Percentiles rank a stretch among this genome's conserved stretches.
Conservation (phyloP, 2,888 invertebrate species). For the Leucozona laternaria region DNA sequence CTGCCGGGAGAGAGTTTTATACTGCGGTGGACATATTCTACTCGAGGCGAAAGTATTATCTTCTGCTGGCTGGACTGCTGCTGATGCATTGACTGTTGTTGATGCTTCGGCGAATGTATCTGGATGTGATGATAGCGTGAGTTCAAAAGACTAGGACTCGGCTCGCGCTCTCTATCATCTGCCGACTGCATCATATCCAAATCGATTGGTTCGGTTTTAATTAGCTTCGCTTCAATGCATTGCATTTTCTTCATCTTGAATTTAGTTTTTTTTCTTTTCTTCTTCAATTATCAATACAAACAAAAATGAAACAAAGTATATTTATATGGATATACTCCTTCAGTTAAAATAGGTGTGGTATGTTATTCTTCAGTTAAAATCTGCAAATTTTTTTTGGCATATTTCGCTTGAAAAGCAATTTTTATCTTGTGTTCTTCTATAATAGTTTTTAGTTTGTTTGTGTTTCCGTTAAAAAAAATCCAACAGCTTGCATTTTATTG, state of each 20-base stretch:
- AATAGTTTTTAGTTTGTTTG: slow-evolving; percentile 30
- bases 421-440: not conserved
- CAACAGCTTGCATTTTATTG: slow-evolving; percentile 51
- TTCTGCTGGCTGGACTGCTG: slow-evolving; percentile 78
- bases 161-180: slow-evolving; percentile 76
- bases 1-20: slow-evolving; percentile 67
- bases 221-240: slow-evolving; percentile 81
- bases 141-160: slow-evolving; percentile 63
- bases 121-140: slow-evolving; percentile 81
- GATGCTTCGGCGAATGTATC: slow-evolving; percentile 79
- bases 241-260: slow-evolving; percentile 81
- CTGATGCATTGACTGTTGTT: slow-evolving; percentile 65
- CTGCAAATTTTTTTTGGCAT: slow-evolving; percentile 71
- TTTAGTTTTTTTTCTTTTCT: not conserved
- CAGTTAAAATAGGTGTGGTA: slow-evolving; percentile 39
- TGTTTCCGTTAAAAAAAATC: slow-evolving; percentile 25
- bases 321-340: not conserved
- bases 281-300: slow-evolving; percentile 8
- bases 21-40: slow-evolving; percentile 79
- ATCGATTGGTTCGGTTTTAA: slow-evolving; percentile 83
- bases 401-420: slow-evolving; percentile 50
- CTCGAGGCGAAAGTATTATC: slow-evolving; percentile 81
- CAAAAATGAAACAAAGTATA: not conserved
- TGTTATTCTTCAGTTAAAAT: slow-evolving; percentile 40
- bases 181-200: slow-evolving; percentile 80